Conservation (phyloP, 2,797 vertebrate genomes). For the Pteronotus mesoamericanus region DNA sequence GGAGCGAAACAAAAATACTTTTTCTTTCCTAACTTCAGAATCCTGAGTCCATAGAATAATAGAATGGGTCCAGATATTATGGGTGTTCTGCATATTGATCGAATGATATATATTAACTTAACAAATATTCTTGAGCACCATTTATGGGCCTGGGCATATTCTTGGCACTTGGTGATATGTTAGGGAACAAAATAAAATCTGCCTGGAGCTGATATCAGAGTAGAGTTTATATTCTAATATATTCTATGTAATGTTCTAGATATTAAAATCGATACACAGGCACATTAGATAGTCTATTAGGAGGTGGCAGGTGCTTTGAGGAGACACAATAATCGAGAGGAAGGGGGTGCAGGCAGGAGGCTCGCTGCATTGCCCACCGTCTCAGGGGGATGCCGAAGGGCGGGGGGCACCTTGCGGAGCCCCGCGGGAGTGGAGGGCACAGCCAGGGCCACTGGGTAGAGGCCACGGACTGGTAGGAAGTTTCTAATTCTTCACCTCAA, state of each 20-base stretch:
- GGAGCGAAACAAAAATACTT: not conserved
- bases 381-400: not conserved
- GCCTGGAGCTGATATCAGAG: not conserved
- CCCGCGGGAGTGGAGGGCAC: not conserved
- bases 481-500: not conserved
- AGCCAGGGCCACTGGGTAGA: not conserved
- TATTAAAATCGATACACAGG: not conserved
- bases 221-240: not conserved
- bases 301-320: not conserved
- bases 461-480: not conserved
- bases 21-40: conserved; percentile 9
- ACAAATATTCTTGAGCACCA: not conserved
- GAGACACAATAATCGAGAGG: not conserved
- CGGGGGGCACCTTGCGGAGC: not conserved
- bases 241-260: not conserved
- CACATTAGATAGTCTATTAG: not conserved
- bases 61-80: not conserved
- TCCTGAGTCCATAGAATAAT: not conserved
- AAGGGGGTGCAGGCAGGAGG: rapidly evolving
- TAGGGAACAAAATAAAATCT: not conserved
- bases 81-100: not conserved
- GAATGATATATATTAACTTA: not conserved
- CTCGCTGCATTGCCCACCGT: not conserved
- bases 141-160: not conserved
- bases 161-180: not conserved